Evolutionary conservation across 2,888 invertebrate species (phyloP).

Genomic region (Epinotia bilunana): DNA sequence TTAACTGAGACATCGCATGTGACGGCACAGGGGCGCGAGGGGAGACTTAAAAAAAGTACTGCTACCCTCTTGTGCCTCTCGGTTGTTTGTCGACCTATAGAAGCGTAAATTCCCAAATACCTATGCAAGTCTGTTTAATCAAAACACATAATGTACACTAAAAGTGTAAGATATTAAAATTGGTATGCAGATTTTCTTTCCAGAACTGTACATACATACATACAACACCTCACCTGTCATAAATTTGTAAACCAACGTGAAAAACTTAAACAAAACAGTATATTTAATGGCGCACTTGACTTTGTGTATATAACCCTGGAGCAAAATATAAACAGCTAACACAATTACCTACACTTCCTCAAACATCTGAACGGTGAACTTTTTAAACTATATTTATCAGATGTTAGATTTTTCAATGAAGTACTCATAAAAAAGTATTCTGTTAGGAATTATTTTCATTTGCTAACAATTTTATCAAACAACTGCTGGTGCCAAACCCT

Average conservation of each 20-base stretch:
- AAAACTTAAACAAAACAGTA: slow-evolving; percentile 47
- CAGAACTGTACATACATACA: slow-evolving; percentile 43
- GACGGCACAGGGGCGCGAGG: too few relatives aligned
- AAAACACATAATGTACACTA: neutral
- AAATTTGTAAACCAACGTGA: slow-evolving; percentile 44
- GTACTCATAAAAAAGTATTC: too few relatives aligned
- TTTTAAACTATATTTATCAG: slow-evolving; percentile 2
- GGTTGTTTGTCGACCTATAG: too few relatives aligned
- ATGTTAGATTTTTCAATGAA: neutral
- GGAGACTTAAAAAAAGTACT: too few relatives aligned
- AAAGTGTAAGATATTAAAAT: neutral
- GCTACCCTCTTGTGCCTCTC: too few relatives aligned
- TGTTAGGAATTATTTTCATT: too few relatives aligned
- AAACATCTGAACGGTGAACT: slow-evolving; percentile 29
- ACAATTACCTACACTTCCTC: slow-evolving; percentile 46
- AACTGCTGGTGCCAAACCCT: too few relatives aligned
- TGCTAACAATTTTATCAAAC: too few relatives aligned
- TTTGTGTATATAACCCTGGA: slow-evolving; percentile 54
- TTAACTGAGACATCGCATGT: too few relatives aligned
- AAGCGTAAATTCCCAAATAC: neutral
- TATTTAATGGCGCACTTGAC: slow-evolving; percentile 55
- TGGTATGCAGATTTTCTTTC: slow-evolving; percentile 8
- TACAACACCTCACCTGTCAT: slow-evolving; percentile 36
- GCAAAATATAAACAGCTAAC: slow-evolving; percentile 52
- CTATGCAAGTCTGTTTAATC: neutral